Percentiles rank a stretch among this genome's conserved stretches.
Evolutionary conservation across 2,888 invertebrate genomes (phyloP).

Genomic region (Dynastes tityus): DNA sequence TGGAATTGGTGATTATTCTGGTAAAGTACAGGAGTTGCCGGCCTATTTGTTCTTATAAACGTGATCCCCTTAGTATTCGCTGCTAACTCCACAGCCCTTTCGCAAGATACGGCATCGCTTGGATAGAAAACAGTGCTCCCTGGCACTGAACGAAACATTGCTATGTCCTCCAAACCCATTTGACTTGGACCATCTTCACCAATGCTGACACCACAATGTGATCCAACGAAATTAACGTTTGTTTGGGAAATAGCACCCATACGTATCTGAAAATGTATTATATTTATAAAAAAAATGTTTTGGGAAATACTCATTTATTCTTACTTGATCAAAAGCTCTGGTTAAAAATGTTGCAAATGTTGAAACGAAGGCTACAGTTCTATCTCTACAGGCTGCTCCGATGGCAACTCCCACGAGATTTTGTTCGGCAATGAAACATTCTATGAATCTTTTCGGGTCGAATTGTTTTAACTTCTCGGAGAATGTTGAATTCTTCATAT

Average conservation of each 20-base stretch:
- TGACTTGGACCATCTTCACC: conserved; percentile 99
- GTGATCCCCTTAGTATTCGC: conserved; percentile 96
- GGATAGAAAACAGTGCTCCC: conserved; percentile 86
- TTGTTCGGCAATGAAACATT: conserved; percentile 99
- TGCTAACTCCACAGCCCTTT: conserved; percentile 95
- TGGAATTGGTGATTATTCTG: conserved; percentile 86
- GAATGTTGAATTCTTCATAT: conserved; percentile 99
- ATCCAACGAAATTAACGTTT: conserved; percentile 96
- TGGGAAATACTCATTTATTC: not conserved
- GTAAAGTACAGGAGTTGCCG: conserved; percentile 91
- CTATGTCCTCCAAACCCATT: conserved; percentile 99
- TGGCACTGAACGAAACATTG: conserved; percentile 94
- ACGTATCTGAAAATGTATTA: conserved; percentile 79
- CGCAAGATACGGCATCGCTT: conserved; percentile 94
- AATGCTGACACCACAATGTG: conserved; percentile 98
- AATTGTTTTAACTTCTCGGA: conserved; percentile 91
- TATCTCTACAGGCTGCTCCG: conserved; percentile 93
- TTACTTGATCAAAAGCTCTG: conserved; percentile 94
- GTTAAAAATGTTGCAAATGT: conserved; percentile 99
- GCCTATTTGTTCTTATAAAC: conserved; percentile 96
- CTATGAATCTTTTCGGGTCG: conserved; percentile 86
- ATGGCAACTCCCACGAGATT: conserved; percentile 97
- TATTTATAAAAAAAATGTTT: conserved; percentile 5
- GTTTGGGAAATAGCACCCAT: conserved; percentile 99
- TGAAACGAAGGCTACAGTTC: conserved; percentile 94